Evolutionary conservation across 1,140 invertebrate genomes (phyloP).

Genomic region (Bombus sylvicola): DNA sequence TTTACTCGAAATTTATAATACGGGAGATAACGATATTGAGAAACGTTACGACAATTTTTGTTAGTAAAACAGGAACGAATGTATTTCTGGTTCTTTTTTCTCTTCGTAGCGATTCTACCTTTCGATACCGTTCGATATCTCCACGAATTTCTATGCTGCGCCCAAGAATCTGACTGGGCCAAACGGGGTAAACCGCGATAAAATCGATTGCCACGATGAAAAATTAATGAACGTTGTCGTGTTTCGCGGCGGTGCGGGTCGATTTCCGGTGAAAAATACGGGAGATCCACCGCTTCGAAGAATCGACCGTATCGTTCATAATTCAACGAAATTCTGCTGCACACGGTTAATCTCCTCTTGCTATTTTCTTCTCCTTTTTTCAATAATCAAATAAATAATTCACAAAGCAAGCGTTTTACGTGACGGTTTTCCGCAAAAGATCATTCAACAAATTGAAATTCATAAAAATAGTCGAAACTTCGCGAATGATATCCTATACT

Average conservation of each 20-base stretch:
- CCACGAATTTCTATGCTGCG: conserved; percentile 39
- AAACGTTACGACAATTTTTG: neutral
- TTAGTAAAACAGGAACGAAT: conserved; percentile 1
- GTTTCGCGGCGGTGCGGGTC: conserved; percentile 56
- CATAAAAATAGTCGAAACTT: neutral
- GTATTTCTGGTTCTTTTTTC: neutral
- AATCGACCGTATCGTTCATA: conserved; percentile 53
- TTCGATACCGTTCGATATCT: conserved; percentile 3
- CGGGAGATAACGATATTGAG: neutral
- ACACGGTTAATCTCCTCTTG: conserved; percentile 9
- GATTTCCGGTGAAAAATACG: conserved; percentile 58
- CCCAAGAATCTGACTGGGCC: conserved; percentile 47
- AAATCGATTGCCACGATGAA: conserved; percentile 65
- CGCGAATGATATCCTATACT: conserved; percentile 20
- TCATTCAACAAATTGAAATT: neutral
- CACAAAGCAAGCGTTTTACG: neutral
- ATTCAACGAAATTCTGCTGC: conserved; percentile 48
- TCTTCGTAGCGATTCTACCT: neutral
- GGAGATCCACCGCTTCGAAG: conserved; percentile 33
- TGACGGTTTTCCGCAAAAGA: neutral
- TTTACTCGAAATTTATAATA: neutral
- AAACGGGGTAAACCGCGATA: conserved; percentile 63
- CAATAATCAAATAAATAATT: conserved; percentile 18
- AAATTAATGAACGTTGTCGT: conserved; percentile 62
- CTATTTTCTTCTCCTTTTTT: conserved; percentile 1